Evolutionary conservation across 1,140 invertebrate genomes (phyloP), one percentile per base, ranked within the genome.

Genomic region (Aphelinus atriplicis): DNA sequence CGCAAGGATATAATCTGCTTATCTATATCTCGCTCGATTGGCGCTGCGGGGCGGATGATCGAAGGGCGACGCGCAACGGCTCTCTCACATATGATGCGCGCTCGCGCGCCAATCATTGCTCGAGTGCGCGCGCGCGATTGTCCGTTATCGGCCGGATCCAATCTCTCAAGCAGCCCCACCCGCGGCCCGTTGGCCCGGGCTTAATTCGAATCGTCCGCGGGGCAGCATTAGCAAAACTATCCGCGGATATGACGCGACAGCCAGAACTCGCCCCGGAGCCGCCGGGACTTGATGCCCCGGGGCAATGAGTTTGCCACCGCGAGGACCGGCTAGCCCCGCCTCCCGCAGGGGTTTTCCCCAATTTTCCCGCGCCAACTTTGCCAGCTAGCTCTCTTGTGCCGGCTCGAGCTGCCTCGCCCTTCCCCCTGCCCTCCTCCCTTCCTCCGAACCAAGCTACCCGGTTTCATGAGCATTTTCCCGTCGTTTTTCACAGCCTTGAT

Each of bases 201-300:
- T 80, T 84, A 84, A 84, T 83, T 84, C 78, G 78, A 82, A 82
- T 81, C 78, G 26, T 74, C 83, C 79, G 80, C 81, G 76, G 78
- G 82, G 77, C 71, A 78, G 65, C 75, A 77, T 81, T 81, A 81
- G 75, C 70, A 51, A 77, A 82, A 84, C 82, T 82, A 84, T 80
- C 78, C 78, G 55, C 53, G 47, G 56, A 47, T 9, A 60, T 57
- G 26, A 74, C 55, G 65, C 45, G 57, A 63, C 63, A 69, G 69
- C 58, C 3, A 62, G n/a, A 69, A 53, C 45, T 58, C 62, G 66
- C 63, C 58, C 45, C 7, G 50, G 48, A 26, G 26, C 42, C 62
- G 67, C 48, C 51, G 3, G 7, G 60, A 46, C 4, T 7, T 50
- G 45, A 3, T 46, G 50, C 42, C 55, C 60, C 50, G 10, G 9